A percentile compares a stretch with the other conserved stretches of the same genome.
Evolutionary conservation across 2,888 invertebrate species (phyloP).

Genomic region (Thereva unica): DNA sequence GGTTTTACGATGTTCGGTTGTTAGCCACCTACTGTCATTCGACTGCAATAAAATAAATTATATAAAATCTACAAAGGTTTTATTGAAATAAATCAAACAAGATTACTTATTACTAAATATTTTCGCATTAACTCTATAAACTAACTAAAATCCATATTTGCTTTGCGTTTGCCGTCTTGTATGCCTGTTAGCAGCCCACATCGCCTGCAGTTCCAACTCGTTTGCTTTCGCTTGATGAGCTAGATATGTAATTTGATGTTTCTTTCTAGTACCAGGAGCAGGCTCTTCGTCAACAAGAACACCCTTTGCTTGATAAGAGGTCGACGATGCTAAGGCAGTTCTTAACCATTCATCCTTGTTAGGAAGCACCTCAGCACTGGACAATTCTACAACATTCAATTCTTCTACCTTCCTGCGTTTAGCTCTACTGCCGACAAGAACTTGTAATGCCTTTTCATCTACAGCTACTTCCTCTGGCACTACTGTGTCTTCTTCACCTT

Average conservation of each 20-base stretch:
- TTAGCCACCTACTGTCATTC: no score
- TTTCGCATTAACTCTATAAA: not conserved
- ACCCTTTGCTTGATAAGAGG: constrained; percentile 58
- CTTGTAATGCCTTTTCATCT: constrained; percentile 59
- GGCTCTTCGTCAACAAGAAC: constrained; percentile 58
- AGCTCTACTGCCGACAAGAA: constrained; percentile 69
- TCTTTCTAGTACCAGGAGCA: constrained; percentile 72
- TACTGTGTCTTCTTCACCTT: constrained; percentile 10
- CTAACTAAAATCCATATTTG: constrained; percentile 87
- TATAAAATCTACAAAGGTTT: no score
- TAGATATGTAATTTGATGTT: constrained; percentile 95
- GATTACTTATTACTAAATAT: constrained; percentile 4
- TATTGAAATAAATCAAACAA: not conserved
- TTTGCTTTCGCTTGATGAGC: constrained; percentile 92
- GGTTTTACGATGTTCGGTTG: no score
- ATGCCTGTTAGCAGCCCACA: constrained; percentile 88
- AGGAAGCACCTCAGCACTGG: constrained; percentile 77
- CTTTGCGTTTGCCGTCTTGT: constrained; percentile 87
- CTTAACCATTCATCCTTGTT: constrained; percentile 81
- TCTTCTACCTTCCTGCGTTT: constrained; percentile 62
- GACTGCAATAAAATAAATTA: no score
- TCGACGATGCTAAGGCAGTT: constrained; percentile 77
- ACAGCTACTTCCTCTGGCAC: constrained; percentile 35
- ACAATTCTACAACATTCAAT: constrained; percentile 80
- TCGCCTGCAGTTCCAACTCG: constrained; percentile 89